Evolutionary conservation across 2,797 vertebrate genomes (phyloP), one percentile per base, ranked within the genome.

Genomic region (Hoplostethus mediterraneus): DNA sequence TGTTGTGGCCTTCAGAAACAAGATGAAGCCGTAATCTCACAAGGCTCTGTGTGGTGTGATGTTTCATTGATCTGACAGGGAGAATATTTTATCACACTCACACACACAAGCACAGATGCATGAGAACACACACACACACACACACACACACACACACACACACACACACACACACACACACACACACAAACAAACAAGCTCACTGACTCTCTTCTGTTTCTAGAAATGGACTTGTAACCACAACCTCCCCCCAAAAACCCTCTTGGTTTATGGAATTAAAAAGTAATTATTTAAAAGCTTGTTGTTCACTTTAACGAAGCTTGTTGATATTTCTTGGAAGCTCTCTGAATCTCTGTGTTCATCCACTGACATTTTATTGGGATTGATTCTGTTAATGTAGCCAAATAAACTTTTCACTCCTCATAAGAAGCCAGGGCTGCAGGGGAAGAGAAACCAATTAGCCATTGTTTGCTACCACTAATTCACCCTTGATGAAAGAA

Each of bases 11-110:
- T 44, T 56, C n/a, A 73, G 54, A 33, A 6, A 5, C 17, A 30
- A 10, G n/a, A 48, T 59, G 12, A 63, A 61, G 30, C 59, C 36
- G 17, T 9, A 11, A 58, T 60, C 48, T 25, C 59, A 52, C 11
- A 62, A 40, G 0, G 0, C 5, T 49, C 28, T 60, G 42, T 40
- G 16, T 64, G 47, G 63, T 68, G 44, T 56, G 40, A 59, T 65
- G 13, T 49, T 67, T 38, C 67, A 83, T 67, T 52, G 71, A 84
- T 80, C 25, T 30, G 47, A 67, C 52, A 63, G n/a, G 4, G 13
- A 17, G 30, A 17, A 40, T 42, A 31, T 7, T 3, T 42, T 30
- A 17, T 7, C 21, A 21, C 21, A 28, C 28, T 28, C 28, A 28
- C 28, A 28, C 28, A 28, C 28, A 28, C 28, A 28, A 28, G 3